These are phyloP conservation scores for Mamestra brassicae DNA, from an alignment of 2,888 invertebrate genomes.

Conservation along the genomic window DNA sequence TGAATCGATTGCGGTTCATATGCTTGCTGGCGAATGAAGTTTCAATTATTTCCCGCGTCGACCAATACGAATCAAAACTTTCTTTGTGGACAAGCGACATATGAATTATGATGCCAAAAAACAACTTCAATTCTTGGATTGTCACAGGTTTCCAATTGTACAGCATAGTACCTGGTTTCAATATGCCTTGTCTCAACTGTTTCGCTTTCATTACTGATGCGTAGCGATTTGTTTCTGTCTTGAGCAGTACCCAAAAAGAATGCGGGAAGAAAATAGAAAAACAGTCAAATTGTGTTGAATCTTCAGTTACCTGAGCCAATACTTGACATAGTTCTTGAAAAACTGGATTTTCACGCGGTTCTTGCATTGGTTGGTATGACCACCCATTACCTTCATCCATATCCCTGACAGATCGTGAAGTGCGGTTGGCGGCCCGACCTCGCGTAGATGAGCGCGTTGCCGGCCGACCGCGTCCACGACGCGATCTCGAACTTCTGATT, in stretches of 20 bases:
- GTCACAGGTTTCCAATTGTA: constrained; percentile 6
- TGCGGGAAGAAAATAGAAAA: constrained; percentile 9
- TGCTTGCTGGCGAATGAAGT: constrained; percentile 15
- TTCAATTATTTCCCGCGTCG: constrained; percentile 8
- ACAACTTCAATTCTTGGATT: not conserved
- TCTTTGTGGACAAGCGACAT: constrained; percentile 14
- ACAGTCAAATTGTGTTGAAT: constrained; percentile 2
- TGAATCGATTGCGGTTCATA: constrained; percentile 5
- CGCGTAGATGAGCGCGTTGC: not conserved
- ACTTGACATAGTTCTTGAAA: constrained; percentile 8
- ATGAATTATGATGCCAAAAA: constrained; percentile 16
- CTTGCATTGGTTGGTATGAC: constrained; percentile 10
- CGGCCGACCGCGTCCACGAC: constrained; percentile 6
- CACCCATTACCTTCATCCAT: constrained; percentile 17
- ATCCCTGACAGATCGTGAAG: not conserved
- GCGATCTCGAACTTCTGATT: constrained; percentile 11
- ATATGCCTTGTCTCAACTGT: not conserved
- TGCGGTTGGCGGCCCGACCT: not conserved
- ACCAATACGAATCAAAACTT: constrained; percentile 16
- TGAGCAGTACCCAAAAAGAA: constrained; percentile 4
- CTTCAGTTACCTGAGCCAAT: constrained; percentile 7
- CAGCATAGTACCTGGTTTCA: constrained; percentile 16
- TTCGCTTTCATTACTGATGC: constrained; percentile 10
- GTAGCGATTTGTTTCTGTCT: constrained; percentile 13
- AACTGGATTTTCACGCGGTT: constrained; percentile 1